A percentile compares a stretch with the other conserved stretches of the same genome.
Conservation (phyloP, 1,140 invertebrate genomes). For the Gonioctena quinquepunctata region DNA sequence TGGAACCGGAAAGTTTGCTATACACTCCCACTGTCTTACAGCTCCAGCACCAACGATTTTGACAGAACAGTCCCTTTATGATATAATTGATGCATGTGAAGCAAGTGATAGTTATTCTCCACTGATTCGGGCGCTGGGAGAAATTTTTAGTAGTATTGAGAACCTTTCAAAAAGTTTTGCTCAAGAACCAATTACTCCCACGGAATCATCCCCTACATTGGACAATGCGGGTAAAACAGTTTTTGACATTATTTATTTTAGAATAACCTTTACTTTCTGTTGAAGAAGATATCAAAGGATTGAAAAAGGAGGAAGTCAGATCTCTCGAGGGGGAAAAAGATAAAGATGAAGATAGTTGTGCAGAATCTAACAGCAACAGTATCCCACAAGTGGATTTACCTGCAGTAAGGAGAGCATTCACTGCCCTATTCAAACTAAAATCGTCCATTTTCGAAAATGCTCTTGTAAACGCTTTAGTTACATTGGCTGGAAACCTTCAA, state of each 20-base stretch:
- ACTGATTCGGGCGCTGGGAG: slow-evolving; percentile 69
- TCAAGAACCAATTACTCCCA: slow-evolving; percentile 54
- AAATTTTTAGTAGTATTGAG: slow-evolving; percentile 74
- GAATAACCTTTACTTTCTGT: no score
- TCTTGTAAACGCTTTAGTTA: slow-evolving; percentile 78
- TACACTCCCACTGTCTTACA: slow-evolving; percentile 21
- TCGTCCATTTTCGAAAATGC: slow-evolving; percentile 66
- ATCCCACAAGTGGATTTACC: slow-evolving; percentile 58
- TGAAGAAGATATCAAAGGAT: slow-evolving; percentile 40
- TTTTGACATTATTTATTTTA: no score
- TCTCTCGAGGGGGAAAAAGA: slow-evolving; percentile 78
- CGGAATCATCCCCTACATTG: slow-evolving; percentile 58
- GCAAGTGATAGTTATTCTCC: slow-evolving; percentile 65
- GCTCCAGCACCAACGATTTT: slow-evolving; percentile 57
- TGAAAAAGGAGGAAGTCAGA: slow-evolving; percentile 71
- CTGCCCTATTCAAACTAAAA: slow-evolving; percentile 59
- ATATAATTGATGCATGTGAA: slow-evolving; percentile 70
- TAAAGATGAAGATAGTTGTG: slow-evolving; percentile 78
- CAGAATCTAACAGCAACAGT: slow-evolving; percentile 31
- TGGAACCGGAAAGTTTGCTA: no score
- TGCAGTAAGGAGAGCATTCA: slow-evolving; percentile 68
- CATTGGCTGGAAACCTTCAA: slow-evolving; percentile 72
- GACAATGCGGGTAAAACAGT: slow-evolving; percentile 58
- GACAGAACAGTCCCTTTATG: slow-evolving; percentile 67
- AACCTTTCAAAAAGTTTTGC: slow-evolving; percentile 72